Evolutionary conservation across 2,113 vertebrate species (phyloP).

Genomic region (Dissostichus mawsoni): DNA sequence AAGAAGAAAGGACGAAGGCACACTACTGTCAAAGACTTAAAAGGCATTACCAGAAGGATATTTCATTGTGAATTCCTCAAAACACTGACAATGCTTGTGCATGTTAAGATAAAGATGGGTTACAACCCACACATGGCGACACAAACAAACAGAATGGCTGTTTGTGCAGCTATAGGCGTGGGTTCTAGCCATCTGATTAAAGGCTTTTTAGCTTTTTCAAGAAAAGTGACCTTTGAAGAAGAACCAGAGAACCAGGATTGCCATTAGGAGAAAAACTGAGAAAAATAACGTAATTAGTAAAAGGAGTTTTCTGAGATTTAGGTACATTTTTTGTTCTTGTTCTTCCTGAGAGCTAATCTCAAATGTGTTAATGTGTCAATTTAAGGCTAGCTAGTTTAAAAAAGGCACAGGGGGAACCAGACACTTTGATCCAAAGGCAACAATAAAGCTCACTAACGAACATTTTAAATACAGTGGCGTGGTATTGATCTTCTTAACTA

Average conservation of each 20-base stretch:
- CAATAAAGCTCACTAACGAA: not conserved
- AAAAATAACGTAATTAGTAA: not conserved
- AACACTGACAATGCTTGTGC: too few species aligned
- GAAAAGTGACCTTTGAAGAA: not conserved
- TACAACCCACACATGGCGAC: too few species aligned
- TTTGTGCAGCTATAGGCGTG: too few species aligned
- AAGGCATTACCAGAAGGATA: too few species aligned
- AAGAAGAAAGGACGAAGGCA: too few species aligned
- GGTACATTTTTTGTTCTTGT: not conserved
- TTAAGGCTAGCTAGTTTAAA: not conserved
- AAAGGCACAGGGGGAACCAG: too few species aligned
- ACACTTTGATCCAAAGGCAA: not conserved
- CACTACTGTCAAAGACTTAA: too few species aligned
- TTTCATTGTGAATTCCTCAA: too few species aligned
- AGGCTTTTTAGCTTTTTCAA: too few species aligned
- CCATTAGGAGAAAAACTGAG: not conserved
- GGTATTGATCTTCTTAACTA: not conserved
- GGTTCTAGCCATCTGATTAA: too few species aligned
- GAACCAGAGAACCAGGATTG: not conserved
- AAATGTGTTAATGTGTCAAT: not conserved
- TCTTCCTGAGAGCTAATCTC: not conserved
- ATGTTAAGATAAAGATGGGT: too few species aligned
- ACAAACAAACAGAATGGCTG: too few species aligned
- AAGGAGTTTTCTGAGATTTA: not conserved
- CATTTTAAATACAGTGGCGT: not conserved